Evolutionary conservation across 2,113 vertebrate genomes (phyloP).

Genomic region (Etia nguti): DNA sequence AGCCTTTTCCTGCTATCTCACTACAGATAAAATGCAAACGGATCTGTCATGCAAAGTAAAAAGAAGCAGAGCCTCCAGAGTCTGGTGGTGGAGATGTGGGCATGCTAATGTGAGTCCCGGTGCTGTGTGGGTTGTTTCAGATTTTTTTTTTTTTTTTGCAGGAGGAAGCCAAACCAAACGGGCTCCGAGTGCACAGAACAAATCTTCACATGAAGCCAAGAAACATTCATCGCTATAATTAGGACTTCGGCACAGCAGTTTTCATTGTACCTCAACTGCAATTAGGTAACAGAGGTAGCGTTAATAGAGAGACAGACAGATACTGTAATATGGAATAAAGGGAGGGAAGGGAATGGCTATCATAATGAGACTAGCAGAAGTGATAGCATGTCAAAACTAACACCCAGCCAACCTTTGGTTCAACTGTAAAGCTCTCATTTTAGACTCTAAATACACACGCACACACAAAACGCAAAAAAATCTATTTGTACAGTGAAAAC

Average conservation of each 20-base stretch:
- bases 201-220: slow-evolving; percentile 13
- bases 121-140: slow-evolving; percentile 12
- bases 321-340: background rate
- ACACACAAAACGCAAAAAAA: background rate
- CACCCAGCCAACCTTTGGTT: background rate
- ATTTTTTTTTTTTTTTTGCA: background rate
- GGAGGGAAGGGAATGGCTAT: background rate
- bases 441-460: background rate
- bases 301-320: background rate
- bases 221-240: slow-evolving; percentile 22
- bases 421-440: background rate
- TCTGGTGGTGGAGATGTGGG: background rate
- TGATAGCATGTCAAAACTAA: background rate
- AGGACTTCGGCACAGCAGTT: background rate
- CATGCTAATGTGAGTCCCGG: background rate
- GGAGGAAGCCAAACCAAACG: slow-evolving; percentile 6
- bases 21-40: slow-evolving; percentile 11
- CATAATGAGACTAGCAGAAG: background rate
- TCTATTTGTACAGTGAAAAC: background rate
- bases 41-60: slow-evolving; percentile 8
- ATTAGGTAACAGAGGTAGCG: background rate
- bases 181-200: background rate
- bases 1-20: background rate
- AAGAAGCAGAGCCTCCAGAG: slow-evolving; percentile 11
- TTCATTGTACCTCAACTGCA: background rate